phyloP scores from a whole-genome alignment of 1,140 invertebrate species.

The Drosophila burlai region DNA sequence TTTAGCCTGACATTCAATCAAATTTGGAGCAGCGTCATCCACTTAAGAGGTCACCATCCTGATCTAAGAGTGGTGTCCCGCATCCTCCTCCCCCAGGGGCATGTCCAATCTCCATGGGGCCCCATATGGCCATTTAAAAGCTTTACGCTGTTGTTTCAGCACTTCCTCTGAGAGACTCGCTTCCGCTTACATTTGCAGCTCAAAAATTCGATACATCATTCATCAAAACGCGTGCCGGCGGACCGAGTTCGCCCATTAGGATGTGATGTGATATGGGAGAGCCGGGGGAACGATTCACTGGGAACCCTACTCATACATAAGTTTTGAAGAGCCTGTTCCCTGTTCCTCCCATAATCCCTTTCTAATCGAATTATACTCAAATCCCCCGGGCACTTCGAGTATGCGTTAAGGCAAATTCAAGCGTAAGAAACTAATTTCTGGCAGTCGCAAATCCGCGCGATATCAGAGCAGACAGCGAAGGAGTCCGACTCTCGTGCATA shows the following conservation, averaged over 20 bases:
- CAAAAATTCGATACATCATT: slow-evolving; percentile 82
- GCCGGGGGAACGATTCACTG: not conserved
- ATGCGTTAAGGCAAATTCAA: slow-evolving; percentile 77
- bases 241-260: slow-evolving; percentile 51
- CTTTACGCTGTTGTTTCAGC: slow-evolving; percentile 77
- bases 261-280: slow-evolving; percentile 18
- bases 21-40: slow-evolving; percentile 49
- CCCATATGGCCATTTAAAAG: slow-evolving; percentile 72
- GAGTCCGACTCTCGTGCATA: slow-evolving; percentile 58
- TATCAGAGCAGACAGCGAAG: slow-evolving; percentile 36
- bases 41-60: slow-evolving; percentile 52
- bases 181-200: slow-evolving; percentile 64
- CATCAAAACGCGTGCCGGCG: slow-evolving; percentile 71
- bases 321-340: slow-evolving; percentile 36
- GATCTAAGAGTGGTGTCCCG: slow-evolving; percentile 16
- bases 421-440: slow-evolving; percentile 83
- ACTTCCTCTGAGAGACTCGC: slow-evolving; percentile 56
- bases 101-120: slow-evolving; percentile 55
- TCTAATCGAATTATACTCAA: slow-evolving; percentile 79
- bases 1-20: slow-evolving; percentile 40
- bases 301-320: slow-evolving; percentile 43
- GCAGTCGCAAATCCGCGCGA: slow-evolving; percentile 51
- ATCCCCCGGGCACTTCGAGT: slow-evolving; percentile 68
- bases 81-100: slow-evolving; percentile 31
- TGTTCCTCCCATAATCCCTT: slow-evolving; percentile 65